Base-by-base conservation (phyloP, 2,113 vertebrate genomes). In the Smithornis capensis region DNA sequence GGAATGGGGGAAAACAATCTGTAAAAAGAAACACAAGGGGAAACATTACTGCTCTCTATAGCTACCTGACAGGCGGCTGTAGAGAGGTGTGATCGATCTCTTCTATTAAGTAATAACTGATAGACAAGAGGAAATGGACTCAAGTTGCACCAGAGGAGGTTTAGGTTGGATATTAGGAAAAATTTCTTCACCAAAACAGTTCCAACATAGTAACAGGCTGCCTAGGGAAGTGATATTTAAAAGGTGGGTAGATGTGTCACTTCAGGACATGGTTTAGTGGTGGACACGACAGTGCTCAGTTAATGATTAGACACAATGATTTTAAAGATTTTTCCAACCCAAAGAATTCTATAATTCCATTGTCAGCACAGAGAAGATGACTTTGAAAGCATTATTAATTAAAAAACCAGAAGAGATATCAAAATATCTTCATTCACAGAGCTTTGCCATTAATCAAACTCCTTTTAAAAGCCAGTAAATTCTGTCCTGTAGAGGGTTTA, bases 31-130 rank as follows among this genome's bases (percentile, higher is more conserved):
- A 31, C 33, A 5, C 56, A 4, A 9, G 6, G 23, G 5, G 47
- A 56, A 47, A 50, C 14, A 4, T 56, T 10, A 29, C 6, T 0
- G 0, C 31, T 44, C 14, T 28, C 35, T 44, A 33, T 15, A 70
- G 5, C 22, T 42, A 6, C 62, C 22, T 44, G 47, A 44, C 31
- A 29, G 3, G 9, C 21, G 13, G 5, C 2, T 68, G 4, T 18
- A 37, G 13, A 1, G 15, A 62, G 7, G 6, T 28, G 15, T 13
- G 15, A 7, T 19, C 6, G 23, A 15, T 25, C 45, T 74, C 45
- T 62, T 49, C 31, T 55, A 7, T 22, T 29, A 62, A 10, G 12
- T 35, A 40, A 14, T n/a, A 31, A 27, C 6, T 10, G 12, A 62
- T 5, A 86, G 13, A 37, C 7, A 33, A 42, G 47, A 55, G 10